Base-by-base conservation (phyloP, 2,113 vertebrate species). In the Cyanoderma ruficeps region DNA sequence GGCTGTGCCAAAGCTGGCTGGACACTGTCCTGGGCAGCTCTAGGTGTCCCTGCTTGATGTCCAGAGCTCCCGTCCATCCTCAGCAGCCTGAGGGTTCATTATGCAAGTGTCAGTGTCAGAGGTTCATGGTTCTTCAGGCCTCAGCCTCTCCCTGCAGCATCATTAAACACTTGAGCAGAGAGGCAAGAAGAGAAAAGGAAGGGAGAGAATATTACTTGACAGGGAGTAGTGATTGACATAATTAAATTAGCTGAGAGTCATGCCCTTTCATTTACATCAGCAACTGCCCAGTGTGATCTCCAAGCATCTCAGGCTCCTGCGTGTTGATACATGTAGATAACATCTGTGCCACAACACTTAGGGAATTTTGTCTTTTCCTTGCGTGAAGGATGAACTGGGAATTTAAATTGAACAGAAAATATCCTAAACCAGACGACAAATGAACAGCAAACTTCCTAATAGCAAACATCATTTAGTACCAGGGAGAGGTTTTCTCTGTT, bases 341-440 rank as follows among this genome's bases (percentile, higher is more conserved):
- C 4, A 9, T 71, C 61, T 81, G 49, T 83, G 46, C 52, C 39
- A 27, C 47, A 24, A 31, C 20, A 87, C 9, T 68, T 53, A 47
- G 0, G 6, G 67, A 86, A 25, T 56, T 42, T 30, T 41, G 24
- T 50, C 20, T 72, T 89, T 72, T 76, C 42, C 55, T 83, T 59
- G 31, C 53, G 35, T 57, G 21, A 55, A 53, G 50, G 46, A 64
- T 72, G 31, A 70, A 24, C 33, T 74, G 50, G 17, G 47, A 50
- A 86, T 95, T 92, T 90, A 78, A 90, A 83, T 89, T 89, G 63
- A 69, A 37, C 49, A 80, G 41, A 78, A 88, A 87, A 59, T 33
- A 46, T 10, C 33, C 42, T 39, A 24, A 84, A 59, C 1, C 4
- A 47, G 64, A 64, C n/a, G 50, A 52, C 15, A 63, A 89, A 44